Evolutionary conservation across 2,888 invertebrate genomes (phyloP), one percentile per base, ranked within the genome.

Genomic region (Cheilosia urbana): DNA sequence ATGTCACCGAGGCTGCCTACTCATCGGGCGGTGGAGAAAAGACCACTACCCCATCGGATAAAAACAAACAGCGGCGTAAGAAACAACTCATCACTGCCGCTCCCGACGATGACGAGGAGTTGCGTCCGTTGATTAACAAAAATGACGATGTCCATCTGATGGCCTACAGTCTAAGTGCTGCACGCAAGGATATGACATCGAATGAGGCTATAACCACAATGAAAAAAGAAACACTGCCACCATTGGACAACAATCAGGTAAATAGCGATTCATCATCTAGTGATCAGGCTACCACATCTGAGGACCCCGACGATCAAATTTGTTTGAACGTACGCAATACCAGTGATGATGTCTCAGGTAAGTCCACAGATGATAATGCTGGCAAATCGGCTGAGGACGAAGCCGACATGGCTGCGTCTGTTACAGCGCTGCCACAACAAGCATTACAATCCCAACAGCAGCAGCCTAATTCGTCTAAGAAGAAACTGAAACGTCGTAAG

Each of bases 401-500:
- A 15, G 40, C 49, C 19, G 57, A 62, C 45, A 2, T 79, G 30
- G 58, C 49, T 19, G 68, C 72, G 27, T 66, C 75, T 53, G 21
- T 76, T 5, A 68, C 75, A 71, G 21, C 55, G 49, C 30, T 58
- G 19, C 69, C 65, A 45, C 69, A 69, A 55, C 66, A 71, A 55
- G 51, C 53, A 55, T 53, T 69, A 47, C 60, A 75, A 40, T 37
- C 42, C 34, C 60, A 82, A 69, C 84, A 80, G 47, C 87, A 60
- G 58, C 81, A 30, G 21, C 68, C 89, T 87, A 89, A 88, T 89
- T 90, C 88, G 82, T 87, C 90, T 88, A 92, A 92, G 89, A 92
- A 92, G 90, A 92, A 92, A 90, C 90, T 91, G 2, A 92, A 91
- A 87, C 91, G 91, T 21, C 92, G 92, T 87, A 92, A 91, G 78